Percentiles rank a stretch among this genome's conserved stretches.
Evolutionary conservation across 2,113 vertebrate genomes (phyloP).

Genomic region (Lampris megalopsis): DNA sequence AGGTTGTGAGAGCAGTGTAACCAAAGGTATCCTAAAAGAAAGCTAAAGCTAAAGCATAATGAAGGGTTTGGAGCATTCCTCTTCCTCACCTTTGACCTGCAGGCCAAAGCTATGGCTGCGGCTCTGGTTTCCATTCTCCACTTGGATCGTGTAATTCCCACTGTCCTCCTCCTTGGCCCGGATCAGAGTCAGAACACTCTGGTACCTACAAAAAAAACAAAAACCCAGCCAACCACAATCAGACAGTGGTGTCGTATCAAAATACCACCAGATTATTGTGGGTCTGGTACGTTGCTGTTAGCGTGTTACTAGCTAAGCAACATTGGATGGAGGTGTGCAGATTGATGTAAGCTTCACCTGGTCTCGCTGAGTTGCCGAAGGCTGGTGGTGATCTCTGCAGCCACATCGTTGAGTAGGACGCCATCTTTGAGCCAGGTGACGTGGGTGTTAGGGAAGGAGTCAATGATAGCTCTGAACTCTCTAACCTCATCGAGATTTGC

Average conservation of each 20-base stretch:
- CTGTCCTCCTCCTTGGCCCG: conserved; percentile 97
- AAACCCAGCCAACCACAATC: not conserved
- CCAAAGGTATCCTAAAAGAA: not conserved
- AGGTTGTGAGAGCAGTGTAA: not conserved
- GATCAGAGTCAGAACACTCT: conserved; percentile 90
- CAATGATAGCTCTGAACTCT: conserved; percentile 87
- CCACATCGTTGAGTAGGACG: conserved; percentile 86
- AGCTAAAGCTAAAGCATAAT: conserved; percentile 28
- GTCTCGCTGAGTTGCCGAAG: conserved; percentile 85
- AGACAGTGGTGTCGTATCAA: not conserved
- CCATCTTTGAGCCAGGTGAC: conserved; percentile 95
- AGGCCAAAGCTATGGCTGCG: conserved; percentile 87
- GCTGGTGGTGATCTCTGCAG: conserved; percentile 91
- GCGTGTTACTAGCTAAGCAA: conserved; percentile 36
- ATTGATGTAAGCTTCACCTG: conserved; percentile 79
- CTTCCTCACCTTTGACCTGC: conserved; percentile 90
- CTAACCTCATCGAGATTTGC: conserved; percentile 92
- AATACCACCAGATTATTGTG: conserved; percentile 36
- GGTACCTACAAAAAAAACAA: conserved; percentile 82
- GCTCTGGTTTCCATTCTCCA: conserved; percentile 87
- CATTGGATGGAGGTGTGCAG: not conserved
- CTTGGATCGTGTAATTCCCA: conserved; percentile 91
- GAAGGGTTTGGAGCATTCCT: conserved; percentile 20
- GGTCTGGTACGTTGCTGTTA: conserved; percentile 23
- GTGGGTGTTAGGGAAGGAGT: conserved; percentile 86